phyloP scores from a whole-genome alignment of 2,888 invertebrate genomes.

The Synergus gifuensis region DNA sequence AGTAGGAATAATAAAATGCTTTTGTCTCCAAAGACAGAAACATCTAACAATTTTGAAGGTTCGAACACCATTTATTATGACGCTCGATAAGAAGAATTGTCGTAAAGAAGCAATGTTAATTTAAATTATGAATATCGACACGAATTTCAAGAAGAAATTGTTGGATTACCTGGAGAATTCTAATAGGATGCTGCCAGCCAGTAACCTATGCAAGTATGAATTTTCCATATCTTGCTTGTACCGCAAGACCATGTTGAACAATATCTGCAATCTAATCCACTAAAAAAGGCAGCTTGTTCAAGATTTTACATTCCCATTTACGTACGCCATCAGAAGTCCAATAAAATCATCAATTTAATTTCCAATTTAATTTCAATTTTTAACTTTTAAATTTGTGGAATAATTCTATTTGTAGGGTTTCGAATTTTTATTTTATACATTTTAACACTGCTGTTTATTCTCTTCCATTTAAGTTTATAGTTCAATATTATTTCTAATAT shows the following conservation, averaged over 20 bases:
- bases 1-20: too few species aligned
- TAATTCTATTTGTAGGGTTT: too few species aligned
- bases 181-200: conserved; percentile 16
- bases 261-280: background rate
- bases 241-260: conserved; percentile 17
- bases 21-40: too few species aligned
- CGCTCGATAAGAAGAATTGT: background rate
- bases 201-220: conserved; percentile 27
- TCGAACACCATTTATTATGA: background rate
- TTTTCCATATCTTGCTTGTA: conserved; percentile 33
- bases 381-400: too few species aligned
- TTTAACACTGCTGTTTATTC: too few species aligned
- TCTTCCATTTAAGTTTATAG: background rate
- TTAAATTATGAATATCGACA: conserved; percentile 24
- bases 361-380: too few species aligned
- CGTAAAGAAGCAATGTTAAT: background rate
- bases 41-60: background rate
- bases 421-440: too few species aligned
- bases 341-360: too few species aligned
- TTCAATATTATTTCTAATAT: background rate
- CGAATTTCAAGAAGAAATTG: conserved; percentile 8
- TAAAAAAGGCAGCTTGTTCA: background rate
- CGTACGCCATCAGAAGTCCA: background rate
- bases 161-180: conserved; percentile 17
- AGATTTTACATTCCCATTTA: background rate